These are phyloP conservation scores for Clarias gariepinus DNA, from an alignment of 2,113 vertebrate species.

Conservation along the genomic window DNA sequence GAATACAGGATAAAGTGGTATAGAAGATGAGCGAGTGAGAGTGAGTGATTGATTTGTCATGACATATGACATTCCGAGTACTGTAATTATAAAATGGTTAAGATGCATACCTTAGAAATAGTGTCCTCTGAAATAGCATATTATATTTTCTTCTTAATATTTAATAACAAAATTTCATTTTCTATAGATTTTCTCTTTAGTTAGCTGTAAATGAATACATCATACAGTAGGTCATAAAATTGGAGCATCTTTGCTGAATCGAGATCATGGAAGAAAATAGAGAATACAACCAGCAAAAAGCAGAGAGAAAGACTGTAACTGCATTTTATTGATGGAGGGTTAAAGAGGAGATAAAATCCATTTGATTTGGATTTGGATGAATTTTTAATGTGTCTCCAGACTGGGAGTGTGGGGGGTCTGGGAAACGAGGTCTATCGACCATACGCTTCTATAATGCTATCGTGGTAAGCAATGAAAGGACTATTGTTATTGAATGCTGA, in stretches of 20 bases:
- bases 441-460: slow-evolving; percentile 20
- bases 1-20: too few species aligned
- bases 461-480: neutral
- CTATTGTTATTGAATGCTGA: neutral
- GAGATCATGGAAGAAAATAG: neutral
- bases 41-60: too few species aligned
- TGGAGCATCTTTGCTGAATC: slow-evolving; percentile 13
- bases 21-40: too few species aligned
- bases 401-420: slow-evolving; percentile 1
- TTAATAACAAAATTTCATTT: neutral
- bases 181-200: too few species aligned
- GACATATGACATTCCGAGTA: neutral
- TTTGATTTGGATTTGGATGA: slow-evolving; percentile 43
- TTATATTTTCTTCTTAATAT: neutral
- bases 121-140: neutral
- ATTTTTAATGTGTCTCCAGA: slow-evolving; percentile 49
- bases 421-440: slow-evolving; percentile 30
- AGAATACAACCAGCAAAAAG: neutral
- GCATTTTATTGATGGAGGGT: slow-evolving; percentile 33
- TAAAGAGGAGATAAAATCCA: slow-evolving; percentile 49
- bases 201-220: neutral
- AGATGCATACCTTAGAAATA: slow-evolving; percentile 1
- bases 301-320: neutral
- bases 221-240: neutral
- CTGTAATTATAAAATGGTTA: slow-evolving; percentile 17